Base-by-base conservation (phyloP, 1,140 invertebrate genomes). In the Pseudomyrmex pallidus region DNA sequence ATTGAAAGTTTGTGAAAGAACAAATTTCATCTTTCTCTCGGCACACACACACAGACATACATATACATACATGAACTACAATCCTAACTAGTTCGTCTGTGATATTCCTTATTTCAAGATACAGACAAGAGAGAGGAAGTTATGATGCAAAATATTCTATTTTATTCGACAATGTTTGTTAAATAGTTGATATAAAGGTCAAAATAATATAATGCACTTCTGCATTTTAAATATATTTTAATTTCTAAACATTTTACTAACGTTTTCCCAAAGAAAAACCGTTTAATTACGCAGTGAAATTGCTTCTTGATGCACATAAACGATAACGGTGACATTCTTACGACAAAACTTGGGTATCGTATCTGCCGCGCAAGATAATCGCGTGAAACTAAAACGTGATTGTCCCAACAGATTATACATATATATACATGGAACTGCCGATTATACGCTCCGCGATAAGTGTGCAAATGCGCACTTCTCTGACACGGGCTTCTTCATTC, bases 1-100 rank as follows among this genome's bases (percentile, higher is more conserved):
- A 15, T 17, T 10, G 20, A 46, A 57, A 25, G 57, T 15, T 78
- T 35, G 52, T 20, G 25, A 4, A 0, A 20, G 35, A 20, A 9
- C n/a, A 52, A 52, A 7, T 13, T 76, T 8, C 93, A 87, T 85
- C 93, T 92, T 92, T 92, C 90, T 92, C 91, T 91, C 91, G 90
- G 91, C 88, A 35, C 35, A 91, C 91, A 62, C 91, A 90, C 90
- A 90, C 89, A 90, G 82, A 84, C 22, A 93, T 93, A 90, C 90
- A 90, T 90, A 87, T 73, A 35, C 7, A n/a, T n/a, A n/a, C n/a
- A n/a, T 83, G 90, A 35, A 35, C 5, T 3, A 48, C 61, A 70
- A 90, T 92, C 92, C 93, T 93, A 93, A 90, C 85, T 91, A 92
- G 93, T 91, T 93, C 92, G 90, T 90, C 91, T 91, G 35, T 5